phyloP scores from a whole-genome alignment of 2,113 vertebrate species.

The Aphyosemion australe region DNA sequence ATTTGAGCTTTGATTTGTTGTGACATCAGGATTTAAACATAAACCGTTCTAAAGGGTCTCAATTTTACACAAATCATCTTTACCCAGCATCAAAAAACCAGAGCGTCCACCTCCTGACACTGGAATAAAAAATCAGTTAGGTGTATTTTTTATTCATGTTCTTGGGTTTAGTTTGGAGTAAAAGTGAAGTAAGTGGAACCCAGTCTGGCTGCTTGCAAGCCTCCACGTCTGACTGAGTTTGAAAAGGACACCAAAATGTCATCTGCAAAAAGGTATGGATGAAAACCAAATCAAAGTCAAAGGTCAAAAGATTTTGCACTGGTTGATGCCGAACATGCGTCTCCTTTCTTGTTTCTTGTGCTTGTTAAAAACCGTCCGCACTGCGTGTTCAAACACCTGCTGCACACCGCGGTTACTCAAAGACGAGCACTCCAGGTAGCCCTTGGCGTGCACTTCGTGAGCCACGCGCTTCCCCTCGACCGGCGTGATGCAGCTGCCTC shows the following conservation, averaged over 20 bases:
- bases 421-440: slow-evolving; percentile 94
- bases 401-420: slow-evolving; percentile 91
- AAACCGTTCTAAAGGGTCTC: too few relatives aligned
- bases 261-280: not conserved
- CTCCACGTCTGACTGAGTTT: slow-evolving; percentile 10
- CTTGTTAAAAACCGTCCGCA: slow-evolving; percentile 88
- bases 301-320: slow-evolving; percentile 89
- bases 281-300: slow-evolving; percentile 4
- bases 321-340: slow-evolving; percentile 85
- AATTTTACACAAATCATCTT: too few relatives aligned
- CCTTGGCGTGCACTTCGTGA: slow-evolving; percentile 88
- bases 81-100: too few relatives aligned
- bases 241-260: slow-evolving; percentile 17
- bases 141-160: not conserved
- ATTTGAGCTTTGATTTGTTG: too few relatives aligned
- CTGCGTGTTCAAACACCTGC: slow-evolving; percentile 94
- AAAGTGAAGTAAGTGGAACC: not conserved
- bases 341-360: slow-evolving; percentile 81
- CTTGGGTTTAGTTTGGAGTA: slow-evolving; percentile 4
- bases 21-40: too few relatives aligned
- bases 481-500: slow-evolving; percentile 80
- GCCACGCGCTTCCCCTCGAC: slow-evolving; percentile 86
- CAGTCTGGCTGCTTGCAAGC: not conserved
- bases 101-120: too few relatives aligned
- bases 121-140: not conserved